Evolutionary conservation across 2,113 vertebrate genomes (phyloP), one percentile per base, ranked within the genome.

Genomic region (Scomber japonicus): DNA sequence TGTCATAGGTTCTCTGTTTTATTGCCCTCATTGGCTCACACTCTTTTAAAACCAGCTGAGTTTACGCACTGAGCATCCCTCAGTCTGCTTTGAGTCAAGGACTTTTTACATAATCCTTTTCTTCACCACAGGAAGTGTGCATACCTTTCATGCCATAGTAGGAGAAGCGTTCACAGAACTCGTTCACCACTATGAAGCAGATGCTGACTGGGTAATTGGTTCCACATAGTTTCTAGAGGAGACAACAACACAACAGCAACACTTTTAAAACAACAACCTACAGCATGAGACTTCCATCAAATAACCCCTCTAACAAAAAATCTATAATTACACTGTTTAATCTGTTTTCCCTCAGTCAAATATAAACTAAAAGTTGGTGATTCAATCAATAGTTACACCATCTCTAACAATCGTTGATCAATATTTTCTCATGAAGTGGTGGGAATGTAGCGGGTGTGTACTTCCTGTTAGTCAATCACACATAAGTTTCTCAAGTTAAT

Each of bases 141-240:
- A n/a, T 96, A 99, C 98, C 97, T 99, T 96, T 96, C 98, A 99
- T 98, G 93, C 98, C 98, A 97, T 99, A 99, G 94, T 97, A 99
- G 89, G 98, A 99, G 94, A 99, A 99, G 16, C 98, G 96, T 70
- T 99, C 98, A 0, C 98, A 99, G 95, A 99, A 99, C 93, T 99
- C 98, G 0, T 99, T 99, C 91, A 99, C 97, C 86, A 99, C 96
- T 1, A 99, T 96, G 93, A 99, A 99, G 82, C 94, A 94, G 76
- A 99, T 98, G 94, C 98, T 98, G 71, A 95, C 31, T 1, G 98
- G 98, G 68, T 98, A 99, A 74, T 96, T 99, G 85, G 97, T 97
- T 14, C 97, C 97, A 92, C 95, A 99, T 51, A 98, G 63, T 95
- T 96, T 97, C 98, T 99, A 57, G 53, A 75, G 81, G 27, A 71